Base-by-base conservation (phyloP, 2,113 vertebrate genomes). In the Microcebus ravelobensis region DNA sequence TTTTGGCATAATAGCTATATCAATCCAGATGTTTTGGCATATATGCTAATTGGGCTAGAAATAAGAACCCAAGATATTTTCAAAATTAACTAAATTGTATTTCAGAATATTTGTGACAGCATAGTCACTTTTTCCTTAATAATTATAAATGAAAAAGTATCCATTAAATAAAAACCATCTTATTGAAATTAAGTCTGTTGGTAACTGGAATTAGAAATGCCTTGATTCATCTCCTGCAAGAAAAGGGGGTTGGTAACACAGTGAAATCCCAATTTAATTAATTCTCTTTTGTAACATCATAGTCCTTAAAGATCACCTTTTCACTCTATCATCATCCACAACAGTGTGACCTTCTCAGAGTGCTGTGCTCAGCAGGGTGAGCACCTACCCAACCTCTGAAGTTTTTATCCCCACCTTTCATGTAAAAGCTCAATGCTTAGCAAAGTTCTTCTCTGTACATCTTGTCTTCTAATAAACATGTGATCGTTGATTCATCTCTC, bases 131-230 rank as follows among this genome's bases (percentile, higher is more conserved):
- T 94, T 83, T 42, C 50, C 25, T 87, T 55, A 93, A 36, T 34
- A 59, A 17, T 80, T 95, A 52, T n/a, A 89, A 87, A 63, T 81
- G 42, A 57, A 89, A 81, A 84, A 9, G 15, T 61, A 39, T 88
- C 71, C n/a, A 36, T 87, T 92, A 83, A 94, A 70, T 85, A 67
- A 92, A 96, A 90, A 91, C 1, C 23, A 34, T 27, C 4, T 88
- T 86, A 59, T 36, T 96, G 25, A 87, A 67, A 20, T 67, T 91
- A 39, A 82, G 57, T 74, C 10, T 82, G 1, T 93, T 87, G 45
- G 29, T 77, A 73, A 68, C 18, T 88, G 5, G 1, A 90, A 90
- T 59, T 81, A n/a, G 23, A 42, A 90, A 48, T 21, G 8, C 5
- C 42, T 90, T 76, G 34, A 52, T 45, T 67, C 3, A 34, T 93